A percentile compares a stretch with the other conserved stretches of the same genome.
These are phyloP conservation scores for Chamaetylas fuelleborni DNA, from an alignment of 2,113 vertebrate species.

Conservation along the genomic window DNA sequence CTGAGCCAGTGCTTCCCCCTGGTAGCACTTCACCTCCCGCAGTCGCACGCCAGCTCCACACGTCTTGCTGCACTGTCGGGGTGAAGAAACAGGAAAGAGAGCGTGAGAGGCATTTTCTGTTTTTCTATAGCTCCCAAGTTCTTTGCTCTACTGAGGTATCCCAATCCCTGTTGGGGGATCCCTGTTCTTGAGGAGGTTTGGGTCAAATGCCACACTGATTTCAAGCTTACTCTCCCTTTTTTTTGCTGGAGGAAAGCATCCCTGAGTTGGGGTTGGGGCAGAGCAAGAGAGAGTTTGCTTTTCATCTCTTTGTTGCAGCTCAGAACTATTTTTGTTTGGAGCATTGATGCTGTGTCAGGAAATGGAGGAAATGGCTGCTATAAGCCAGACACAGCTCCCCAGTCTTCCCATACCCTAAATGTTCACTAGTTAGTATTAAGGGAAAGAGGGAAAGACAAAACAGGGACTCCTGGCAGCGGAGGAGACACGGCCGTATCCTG, in stretches of 20 bases:
- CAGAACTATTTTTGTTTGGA: background rate
- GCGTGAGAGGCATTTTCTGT: background rate
- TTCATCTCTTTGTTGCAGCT: background rate
- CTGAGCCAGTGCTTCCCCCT: conserved; percentile 79
- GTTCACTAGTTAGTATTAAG: background rate
- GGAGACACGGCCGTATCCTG: rapidly evolving
- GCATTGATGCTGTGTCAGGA: background rate
- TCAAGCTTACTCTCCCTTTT: background rate
- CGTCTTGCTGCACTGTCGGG: conserved; percentile 83
- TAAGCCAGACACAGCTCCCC: background rate
- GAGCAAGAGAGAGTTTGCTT: background rate
- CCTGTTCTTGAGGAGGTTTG: background rate
- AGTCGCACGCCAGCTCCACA: conserved; percentile 80
- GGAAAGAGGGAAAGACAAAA: background rate
- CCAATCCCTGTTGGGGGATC: background rate
- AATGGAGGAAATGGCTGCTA: background rate
- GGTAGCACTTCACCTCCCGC: conserved; percentile 85
- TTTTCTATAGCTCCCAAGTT: background rate
- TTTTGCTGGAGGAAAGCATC: background rate
- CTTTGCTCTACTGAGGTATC: background rate
- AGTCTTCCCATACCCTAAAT: background rate
- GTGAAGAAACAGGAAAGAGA: background rate
- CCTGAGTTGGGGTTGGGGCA: background rate
- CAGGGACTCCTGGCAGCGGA: background rate
- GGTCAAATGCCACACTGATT: background rate